Evolutionary conservation across 2,888 invertebrate species (phyloP), one percentile per base, ranked within the genome.

Genomic region (Tetragnatha montana): DNA sequence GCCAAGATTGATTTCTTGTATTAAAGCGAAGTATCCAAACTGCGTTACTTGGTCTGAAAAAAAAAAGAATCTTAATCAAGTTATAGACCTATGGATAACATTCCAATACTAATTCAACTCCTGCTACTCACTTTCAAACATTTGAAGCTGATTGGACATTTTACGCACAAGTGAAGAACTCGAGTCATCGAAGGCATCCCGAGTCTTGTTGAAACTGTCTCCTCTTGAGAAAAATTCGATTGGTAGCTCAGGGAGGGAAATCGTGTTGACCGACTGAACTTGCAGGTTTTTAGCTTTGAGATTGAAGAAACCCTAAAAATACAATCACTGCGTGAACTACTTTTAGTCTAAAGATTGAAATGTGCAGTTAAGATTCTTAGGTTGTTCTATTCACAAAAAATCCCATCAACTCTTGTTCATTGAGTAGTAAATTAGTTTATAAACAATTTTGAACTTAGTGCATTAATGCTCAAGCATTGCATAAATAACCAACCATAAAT

Each of bases 1-100:
- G 6, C 86, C 82, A n/a, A 79, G 21, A 49, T 78, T 51, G 10
- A 90, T 70, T 74, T 90, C 90, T 76, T 90, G 90, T 35, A 87
- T 17, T 8, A 87, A 49, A 75, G 79, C 17, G 76, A 90, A 87
- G 47, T 87, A 87, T 17, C 87, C 87, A 22, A 87, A 87, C n/a
- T 60, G 74, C 10, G 83, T 81, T 76, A 84, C 22, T 21, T 70
- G 83, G 80, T 75, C 90, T 90, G 21, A 51, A 50, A 60, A 50
- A 21, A 84, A 76, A 51, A 14, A 14, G 22, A 69, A 69, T 47
- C 14, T 7, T 60, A 60, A 35, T 35, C 35, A 35, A 50, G 17
- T n/a, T n/a, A 50, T 51, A 50, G 21, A 79, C 6, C 12, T 10
- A 79, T 50, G 22, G n/a, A 0, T 21, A 75, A 75, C n/a, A 35